Conservation (phyloP, 1,140 invertebrate species). For the Neelides sp. region DNA sequence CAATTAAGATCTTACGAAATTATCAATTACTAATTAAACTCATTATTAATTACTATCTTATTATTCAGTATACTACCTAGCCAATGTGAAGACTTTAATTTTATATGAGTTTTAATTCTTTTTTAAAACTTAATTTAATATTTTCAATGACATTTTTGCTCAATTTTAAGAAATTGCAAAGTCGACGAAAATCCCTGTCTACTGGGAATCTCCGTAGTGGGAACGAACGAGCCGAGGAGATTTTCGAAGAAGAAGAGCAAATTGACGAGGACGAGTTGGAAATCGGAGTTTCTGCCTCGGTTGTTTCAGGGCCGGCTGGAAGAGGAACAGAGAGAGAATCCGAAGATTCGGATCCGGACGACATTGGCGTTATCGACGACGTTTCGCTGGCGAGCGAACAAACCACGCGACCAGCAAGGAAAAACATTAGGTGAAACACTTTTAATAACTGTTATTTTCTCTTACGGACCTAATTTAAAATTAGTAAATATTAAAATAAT, state of each 20-base stretch:
- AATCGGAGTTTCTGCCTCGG: conserved; percentile 18
- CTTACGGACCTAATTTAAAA: neutral
- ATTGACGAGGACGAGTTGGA: conserved; percentile 24
- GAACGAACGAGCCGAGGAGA: conserved; percentile 18
- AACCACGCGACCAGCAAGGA: conserved; percentile 1
- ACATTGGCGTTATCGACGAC: conserved; percentile 11
- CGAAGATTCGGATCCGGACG: conserved; percentile 11
- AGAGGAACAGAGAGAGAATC: conserved; percentile 5
- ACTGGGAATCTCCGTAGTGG: conserved; percentile 28
- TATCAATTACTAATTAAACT: no score
- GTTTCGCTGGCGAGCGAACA: conserved; percentile 20
- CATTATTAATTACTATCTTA: neutral
- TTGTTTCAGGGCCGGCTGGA: conserved; percentile 21
- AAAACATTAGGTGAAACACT: conserved; percentile 13
- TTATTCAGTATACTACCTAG: neutral
- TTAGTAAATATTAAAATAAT: neutral
- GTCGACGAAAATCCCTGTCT: conserved; percentile 30
- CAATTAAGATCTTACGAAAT: no score
- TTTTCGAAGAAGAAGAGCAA: conserved; percentile 16
- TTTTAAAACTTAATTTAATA: neutral
- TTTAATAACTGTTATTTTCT: neutral
- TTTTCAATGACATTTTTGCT: neutral
- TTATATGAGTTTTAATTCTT: conserved; percentile 4
- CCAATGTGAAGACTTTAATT: neutral
- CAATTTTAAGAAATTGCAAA: conserved; percentile 3